A percentile compares a stretch with the other conserved stretches of the same genome.
phyloP scores from a whole-genome alignment of 1,140 invertebrate genomes.

The Ditylenchus dipsaci region DNA sequence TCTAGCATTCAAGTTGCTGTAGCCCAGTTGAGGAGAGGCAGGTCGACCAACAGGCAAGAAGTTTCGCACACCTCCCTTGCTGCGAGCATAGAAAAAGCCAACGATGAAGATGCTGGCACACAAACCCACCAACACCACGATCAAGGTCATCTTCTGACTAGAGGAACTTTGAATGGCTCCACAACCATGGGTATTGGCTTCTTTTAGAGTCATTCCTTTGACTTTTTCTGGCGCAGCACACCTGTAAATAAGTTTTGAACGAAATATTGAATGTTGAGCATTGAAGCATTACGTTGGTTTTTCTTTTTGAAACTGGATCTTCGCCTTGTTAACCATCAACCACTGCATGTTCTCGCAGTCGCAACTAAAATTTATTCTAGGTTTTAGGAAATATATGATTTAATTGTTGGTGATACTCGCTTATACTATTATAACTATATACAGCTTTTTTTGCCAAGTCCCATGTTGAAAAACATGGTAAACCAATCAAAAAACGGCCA shows the following conservation, averaged over 20 bases:
- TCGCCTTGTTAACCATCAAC: slow-evolving; percentile 6
- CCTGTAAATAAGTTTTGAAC: neutral
- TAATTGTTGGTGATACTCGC: too few relatives aligned
- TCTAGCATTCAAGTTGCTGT: neutral
- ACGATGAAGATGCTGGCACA: neutral
- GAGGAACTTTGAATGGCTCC: neutral
- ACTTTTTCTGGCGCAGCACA: slow-evolving; percentile 8
- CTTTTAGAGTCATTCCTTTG: slow-evolving; percentile 5
- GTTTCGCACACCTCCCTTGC: neutral
- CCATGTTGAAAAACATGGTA: too few relatives aligned
- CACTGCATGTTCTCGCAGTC: neutral
- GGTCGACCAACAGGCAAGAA: neutral
- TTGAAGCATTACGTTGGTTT: neutral
- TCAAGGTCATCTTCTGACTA: neutral
- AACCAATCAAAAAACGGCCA: too few relatives aligned
- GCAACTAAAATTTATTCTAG: neutral
- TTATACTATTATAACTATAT: too few relatives aligned
- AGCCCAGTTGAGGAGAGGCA: neutral
- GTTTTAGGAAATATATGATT: neutral
- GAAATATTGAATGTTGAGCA: neutral
- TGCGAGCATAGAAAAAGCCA: neutral
- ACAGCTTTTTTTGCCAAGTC: too few relatives aligned
- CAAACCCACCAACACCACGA: neutral
- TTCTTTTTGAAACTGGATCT: slow-evolving; percentile 7
- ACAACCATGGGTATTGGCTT: slow-evolving; percentile 1